These are phyloP conservation scores for Drosophila macrospina DNA, from an alignment of 2,888 invertebrate genomes.

Conservation along the genomic window DNA sequence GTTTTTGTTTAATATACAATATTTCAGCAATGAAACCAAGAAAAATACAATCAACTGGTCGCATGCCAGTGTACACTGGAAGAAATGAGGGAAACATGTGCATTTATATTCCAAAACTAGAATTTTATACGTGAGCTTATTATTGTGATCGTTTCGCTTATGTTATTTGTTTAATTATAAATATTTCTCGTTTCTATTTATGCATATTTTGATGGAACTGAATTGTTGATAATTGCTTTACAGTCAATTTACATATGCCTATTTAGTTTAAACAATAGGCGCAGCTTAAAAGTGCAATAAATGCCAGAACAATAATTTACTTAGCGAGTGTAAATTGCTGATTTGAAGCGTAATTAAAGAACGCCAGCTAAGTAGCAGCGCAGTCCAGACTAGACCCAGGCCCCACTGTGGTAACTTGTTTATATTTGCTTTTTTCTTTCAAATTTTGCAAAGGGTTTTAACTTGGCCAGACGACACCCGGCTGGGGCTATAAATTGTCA, in stretches of 20 bases:
- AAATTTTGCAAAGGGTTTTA: conserved; percentile 51
- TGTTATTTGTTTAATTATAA: not conserved
- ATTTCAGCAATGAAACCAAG: conserved; percentile 22
- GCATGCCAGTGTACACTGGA: conserved; percentile 16
- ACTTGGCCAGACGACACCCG: conserved; percentile 57
- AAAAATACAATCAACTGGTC: conserved; percentile 29
- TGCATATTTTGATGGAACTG: not conserved
- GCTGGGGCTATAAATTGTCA: conserved; percentile 71
- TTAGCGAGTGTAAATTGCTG: not conserved
- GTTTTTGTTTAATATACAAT: conserved; percentile 46
- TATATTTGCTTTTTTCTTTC: not conserved
- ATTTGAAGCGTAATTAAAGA: conserved; percentile 37
- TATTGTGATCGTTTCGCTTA: too few relatives aligned
- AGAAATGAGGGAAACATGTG: not conserved
- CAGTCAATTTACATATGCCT: not conserved
- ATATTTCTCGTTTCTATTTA: not conserved
- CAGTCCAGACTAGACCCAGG: conserved; percentile 19
- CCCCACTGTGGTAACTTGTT: conserved; percentile 16
- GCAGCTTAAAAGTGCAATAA: not conserved
- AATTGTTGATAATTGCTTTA: not conserved
- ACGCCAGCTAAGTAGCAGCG: conserved; percentile 28
- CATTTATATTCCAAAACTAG: too few relatives aligned
- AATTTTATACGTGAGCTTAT: too few relatives aligned
- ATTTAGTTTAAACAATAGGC: not conserved
- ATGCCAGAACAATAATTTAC: not conserved